Percentiles rank a stretch among this genome's conserved stretches.
Evolutionary conservation across 64 coral and sea anemone species (phyloP).

Genomic region (Catalaphyllia jardinei): DNA sequence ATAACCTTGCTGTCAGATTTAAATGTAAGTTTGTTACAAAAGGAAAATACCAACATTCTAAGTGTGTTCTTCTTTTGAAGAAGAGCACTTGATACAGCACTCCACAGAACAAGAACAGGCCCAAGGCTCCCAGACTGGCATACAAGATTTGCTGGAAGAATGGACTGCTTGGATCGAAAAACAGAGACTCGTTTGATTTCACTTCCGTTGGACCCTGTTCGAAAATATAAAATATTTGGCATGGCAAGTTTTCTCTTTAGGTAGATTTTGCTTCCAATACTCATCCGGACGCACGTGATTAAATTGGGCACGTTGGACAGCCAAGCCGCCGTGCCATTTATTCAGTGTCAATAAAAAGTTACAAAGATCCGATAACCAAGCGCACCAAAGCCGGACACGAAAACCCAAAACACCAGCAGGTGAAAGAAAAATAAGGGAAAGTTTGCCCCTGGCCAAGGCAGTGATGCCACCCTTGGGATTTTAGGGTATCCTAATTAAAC

Average conservation of each 20-base stretch:
- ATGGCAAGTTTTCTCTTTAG: neutral
- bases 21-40: neutral
- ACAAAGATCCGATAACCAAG: too few relatives aligned
- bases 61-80: neutral
- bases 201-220: neutral
- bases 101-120: neutral
- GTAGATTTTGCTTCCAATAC: too few relatives aligned
- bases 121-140: neutral
- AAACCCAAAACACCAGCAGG: too few relatives aligned
- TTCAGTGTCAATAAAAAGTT: too few relatives aligned
- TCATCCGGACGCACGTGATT: too few relatives aligned
- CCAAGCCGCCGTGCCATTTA: too few relatives aligned
- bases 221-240: neutral
- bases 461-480: too few relatives aligned
- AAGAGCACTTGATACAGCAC: conserved; percentile 14
- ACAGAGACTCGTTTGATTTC: conserved; percentile 7
- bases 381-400: too few relatives aligned
- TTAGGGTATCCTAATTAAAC: too few relatives aligned
- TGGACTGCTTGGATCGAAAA: conserved; percentile 27
- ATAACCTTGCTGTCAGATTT: neutral
- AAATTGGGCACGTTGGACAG: too few relatives aligned
- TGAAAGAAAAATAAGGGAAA: too few relatives aligned
- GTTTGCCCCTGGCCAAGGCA: too few relatives aligned
- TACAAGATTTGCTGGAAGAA: neutral
- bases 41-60: neutral